Evolutionary conservation across 2,113 vertebrate genomes (phyloP), one percentile per base, ranked within the genome.

Genomic region (Aramus guarauna): DNA sequence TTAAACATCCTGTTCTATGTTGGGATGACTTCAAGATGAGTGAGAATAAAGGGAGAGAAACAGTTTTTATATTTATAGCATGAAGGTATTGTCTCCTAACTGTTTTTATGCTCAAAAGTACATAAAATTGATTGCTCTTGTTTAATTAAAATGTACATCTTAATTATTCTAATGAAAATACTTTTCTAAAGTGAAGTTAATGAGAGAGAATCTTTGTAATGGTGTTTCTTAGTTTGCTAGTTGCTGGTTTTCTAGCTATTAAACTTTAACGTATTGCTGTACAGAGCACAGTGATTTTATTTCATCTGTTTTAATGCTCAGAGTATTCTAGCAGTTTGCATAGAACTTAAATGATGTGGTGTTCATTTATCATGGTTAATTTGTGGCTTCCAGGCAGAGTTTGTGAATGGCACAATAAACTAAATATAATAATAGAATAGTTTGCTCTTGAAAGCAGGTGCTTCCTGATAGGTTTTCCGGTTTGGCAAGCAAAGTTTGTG

Each of bases 301-400:
- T 90, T 96, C 5, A 5, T 47, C 59, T 43, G 23, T 92, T 92
- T 88, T 62, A 95, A 89, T 78, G 60, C 78, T 82, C 71, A 74
- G 89, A 39, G 64, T 88, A 91, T 85, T 73, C 56, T 37, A 92
- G 19, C 58, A 41, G n/a, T 93, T 95, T 97, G 41, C 53, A 75
- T 79, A 85, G 36, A 66, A 72, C 62, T 59, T 96, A n/a, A 79
- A 69, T 85, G 88, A 85, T 96, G 96, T 80, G 32, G 66, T 83
- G 78, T 73, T 87, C 81, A 87, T 98, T 97, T 96, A 92, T 94
- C 81, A 88, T 67, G 34, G 86, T 85, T 96, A 97, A 96, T 97
- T 96, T 45, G 18, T 84, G 39, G 22, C 84, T 97, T 94, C 79
- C 85, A 96, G 56, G 85, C 92, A 94, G 39, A 78, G 47, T 79